A percentile compares a stretch with the other conserved stretches of the same genome.
These are phyloP conservation scores for Atherix ibis DNA, from an alignment of 2,888 invertebrate genomes.

Conservation along the genomic window DNA sequence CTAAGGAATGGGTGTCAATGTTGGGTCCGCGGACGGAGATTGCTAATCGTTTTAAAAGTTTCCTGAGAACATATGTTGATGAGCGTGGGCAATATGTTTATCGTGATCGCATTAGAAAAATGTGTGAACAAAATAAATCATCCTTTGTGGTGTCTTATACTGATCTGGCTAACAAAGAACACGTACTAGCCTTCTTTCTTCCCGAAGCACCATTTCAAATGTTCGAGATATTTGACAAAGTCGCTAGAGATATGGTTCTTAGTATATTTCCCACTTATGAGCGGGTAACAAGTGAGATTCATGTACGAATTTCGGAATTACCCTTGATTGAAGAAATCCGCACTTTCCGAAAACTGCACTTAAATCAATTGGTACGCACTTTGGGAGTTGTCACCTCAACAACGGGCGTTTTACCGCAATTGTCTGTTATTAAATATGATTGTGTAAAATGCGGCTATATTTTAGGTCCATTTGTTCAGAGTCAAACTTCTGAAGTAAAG, in stretches of 20 bases:
- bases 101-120: constrained; percentile 80
- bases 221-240: constrained; percentile 90
- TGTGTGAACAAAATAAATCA: constrained; percentile 84
- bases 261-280: constrained; percentile 93
- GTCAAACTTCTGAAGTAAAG: constrained; percentile 82
- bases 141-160: constrained; percentile 90
- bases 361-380: constrained; percentile 89
- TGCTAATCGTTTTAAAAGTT: constrained; percentile 83
- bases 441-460: constrained; percentile 92
- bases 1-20: constrained; percentile 95
- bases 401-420: constrained; percentile 88
- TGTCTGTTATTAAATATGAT: constrained; percentile 92
- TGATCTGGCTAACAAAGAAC: constrained; percentile 75
- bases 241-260: constrained; percentile 83
- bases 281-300: constrained; percentile 83
- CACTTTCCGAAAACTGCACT: constrained; percentile 72
- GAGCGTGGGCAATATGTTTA: constrained; percentile 75
- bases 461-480: constrained; percentile 91
- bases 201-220: constrained; percentile 96
- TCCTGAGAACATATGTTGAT: constrained; percentile 78
- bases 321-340: constrained; percentile 92
- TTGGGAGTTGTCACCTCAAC: constrained; percentile 91
- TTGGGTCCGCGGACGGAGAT: constrained; percentile 92
- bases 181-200: constrained; percentile 88
- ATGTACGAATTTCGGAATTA: constrained; percentile 86